A percentile compares a stretch with the other conserved stretches of the same genome.
Conservation (phyloP, 2,797 vertebrate species). For the Periparus ater region DNA sequence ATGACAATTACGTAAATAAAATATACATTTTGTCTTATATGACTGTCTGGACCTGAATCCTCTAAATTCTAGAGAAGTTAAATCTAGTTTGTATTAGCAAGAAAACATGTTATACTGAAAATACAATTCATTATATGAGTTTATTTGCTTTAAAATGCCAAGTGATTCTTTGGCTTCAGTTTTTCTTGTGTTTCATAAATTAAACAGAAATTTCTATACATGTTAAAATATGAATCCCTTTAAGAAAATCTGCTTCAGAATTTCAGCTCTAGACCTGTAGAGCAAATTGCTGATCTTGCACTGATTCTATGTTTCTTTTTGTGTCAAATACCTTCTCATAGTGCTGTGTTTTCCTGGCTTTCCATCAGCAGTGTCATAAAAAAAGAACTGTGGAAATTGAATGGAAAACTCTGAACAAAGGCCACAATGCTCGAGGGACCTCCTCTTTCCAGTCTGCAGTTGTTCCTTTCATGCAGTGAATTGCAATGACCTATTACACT, state of each 20-base stretch:
- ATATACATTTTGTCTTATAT: neutral
- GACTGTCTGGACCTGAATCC: neutral
- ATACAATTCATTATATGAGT: neutral
- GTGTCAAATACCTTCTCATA: neutral
- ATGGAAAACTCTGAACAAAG: neutral
- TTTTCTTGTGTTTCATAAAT: neutral
- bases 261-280: neutral
- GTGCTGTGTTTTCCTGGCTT: neutral
- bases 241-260: neutral
- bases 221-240: neutral
- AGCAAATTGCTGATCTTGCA: neutral
- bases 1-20: neutral
- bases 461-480: neutral
- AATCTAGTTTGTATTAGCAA: neutral
- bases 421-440: neutral
- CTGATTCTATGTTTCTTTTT: neutral
- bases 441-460: neutral
- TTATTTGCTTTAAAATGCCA: neutral
- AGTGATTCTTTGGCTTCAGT: neutral
- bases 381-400: neutral
- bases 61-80: neutral
- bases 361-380: neutral
- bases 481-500: neutral
- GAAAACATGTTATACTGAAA: neutral
- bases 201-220: neutral